Percentiles rank a stretch among this genome's conserved stretches.
Evolutionary conservation across 2,113 vertebrate species (phyloP).

Genomic region (Rhabdomys dilectus): DNA sequence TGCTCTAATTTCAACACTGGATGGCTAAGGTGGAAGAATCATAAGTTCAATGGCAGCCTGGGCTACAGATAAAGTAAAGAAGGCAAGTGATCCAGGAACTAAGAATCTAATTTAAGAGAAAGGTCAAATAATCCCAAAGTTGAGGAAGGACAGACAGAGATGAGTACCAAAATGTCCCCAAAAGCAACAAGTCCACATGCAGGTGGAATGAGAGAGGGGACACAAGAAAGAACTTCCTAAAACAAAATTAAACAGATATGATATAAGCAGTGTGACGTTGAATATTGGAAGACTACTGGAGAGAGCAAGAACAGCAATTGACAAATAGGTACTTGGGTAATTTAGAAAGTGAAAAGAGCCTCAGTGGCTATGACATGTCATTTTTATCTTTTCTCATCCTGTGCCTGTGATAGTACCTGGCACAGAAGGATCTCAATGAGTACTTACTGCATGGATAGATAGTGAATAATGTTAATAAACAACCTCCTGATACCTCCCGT

Average conservation of each 20-base stretch:
- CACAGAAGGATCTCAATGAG: not conserved
- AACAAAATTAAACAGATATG: conserved; percentile 12
- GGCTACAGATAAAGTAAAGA: not conserved
- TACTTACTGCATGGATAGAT: not conserved
- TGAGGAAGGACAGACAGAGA: not conserved
- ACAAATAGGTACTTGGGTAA: not conserved
- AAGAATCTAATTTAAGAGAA: not conserved
- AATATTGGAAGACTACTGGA: not conserved
- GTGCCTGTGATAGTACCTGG: not conserved
- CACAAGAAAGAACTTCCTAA: not conserved
- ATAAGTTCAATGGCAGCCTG: not conserved
- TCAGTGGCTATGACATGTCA: not conserved
- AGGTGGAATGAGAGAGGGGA: not conserved
- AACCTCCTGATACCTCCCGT: not conserved
- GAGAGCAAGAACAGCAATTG: not conserved
- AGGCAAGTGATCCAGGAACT: not conserved
- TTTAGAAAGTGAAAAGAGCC: not conserved
- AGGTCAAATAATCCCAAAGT: not conserved
- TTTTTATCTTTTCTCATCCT: not conserved
- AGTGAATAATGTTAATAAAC: not conserved
- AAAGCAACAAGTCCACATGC: not conserved
- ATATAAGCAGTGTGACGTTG: not conserved
- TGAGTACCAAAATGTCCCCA: not conserved
- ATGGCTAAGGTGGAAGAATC: not conserved
- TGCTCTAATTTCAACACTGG: not conserved